Conservation (phyloP, 92 coral and sea anemone species). For the Palythoa heliodiscus region DNA sequence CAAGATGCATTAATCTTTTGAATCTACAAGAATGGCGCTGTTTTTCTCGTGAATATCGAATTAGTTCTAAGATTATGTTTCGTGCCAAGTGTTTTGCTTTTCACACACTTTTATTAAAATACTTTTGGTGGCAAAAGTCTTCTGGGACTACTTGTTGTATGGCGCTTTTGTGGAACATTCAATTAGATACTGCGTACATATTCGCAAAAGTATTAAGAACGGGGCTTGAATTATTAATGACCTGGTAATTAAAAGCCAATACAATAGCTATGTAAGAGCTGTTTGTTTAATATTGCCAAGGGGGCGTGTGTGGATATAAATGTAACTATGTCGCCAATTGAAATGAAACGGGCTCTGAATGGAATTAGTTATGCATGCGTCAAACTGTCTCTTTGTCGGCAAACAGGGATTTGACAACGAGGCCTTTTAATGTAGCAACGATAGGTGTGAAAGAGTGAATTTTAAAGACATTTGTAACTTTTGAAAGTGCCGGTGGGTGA, state of each 20-base stretch:
- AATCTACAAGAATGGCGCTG: background rate
- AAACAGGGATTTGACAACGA: conserved; percentile 25
- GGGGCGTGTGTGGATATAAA: conserved; percentile 43
- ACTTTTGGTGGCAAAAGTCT: conserved; percentile 52
- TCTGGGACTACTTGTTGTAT: conserved; percentile 59
- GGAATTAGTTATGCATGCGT: conserved; percentile 39
- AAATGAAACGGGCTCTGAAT: conserved; percentile 39
- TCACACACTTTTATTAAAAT: conserved; percentile 28
- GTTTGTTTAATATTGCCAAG: conserved; percentile 35
- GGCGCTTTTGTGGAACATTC: conserved; percentile 52
- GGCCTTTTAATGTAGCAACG: conserved; percentile 33
- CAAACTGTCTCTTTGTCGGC: conserved; percentile 46
- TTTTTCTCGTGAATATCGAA: background rate
- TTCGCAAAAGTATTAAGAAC: conserved; percentile 50
- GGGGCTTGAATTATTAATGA: conserved; percentile 62
- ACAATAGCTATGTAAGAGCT: conserved; percentile 47
- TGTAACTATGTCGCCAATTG: conserved; percentile 75
- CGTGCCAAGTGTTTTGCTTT: conserved; percentile 10
- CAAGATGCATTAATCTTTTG: background rate
- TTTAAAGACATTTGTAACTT: conserved; percentile 34
- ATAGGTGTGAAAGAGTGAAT: conserved; percentile 42
- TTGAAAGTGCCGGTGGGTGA: background rate
- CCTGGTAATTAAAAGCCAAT: conserved; percentile 58
- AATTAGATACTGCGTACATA: conserved; percentile 68
- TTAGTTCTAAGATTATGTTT: background rate